A percentile compares a stretch with the other conserved stretches of the same genome.
phyloP scores from a whole-genome alignment of 92 coral and sea anemone genomes.

The Epizoanthus fatuus region DNA sequence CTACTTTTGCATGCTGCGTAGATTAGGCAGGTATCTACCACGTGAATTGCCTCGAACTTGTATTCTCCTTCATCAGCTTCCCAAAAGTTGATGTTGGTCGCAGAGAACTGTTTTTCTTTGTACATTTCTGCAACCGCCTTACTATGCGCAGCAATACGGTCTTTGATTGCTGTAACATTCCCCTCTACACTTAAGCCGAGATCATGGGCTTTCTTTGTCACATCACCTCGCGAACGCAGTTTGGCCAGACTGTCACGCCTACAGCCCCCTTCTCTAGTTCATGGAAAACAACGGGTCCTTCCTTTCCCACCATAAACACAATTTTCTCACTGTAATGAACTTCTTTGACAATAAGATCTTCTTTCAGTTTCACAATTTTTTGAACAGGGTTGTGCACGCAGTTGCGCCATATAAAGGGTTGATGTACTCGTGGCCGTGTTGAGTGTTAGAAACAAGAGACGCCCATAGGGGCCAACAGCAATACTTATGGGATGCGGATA shows the following conservation, averaged over 20 bases:
- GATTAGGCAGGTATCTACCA: slow-evolving; percentile 17
- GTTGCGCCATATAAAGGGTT: no score
- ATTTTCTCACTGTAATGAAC: slow-evolving; percentile 23
- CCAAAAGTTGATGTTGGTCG: slow-evolving; percentile 49
- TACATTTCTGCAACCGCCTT: slow-evolving; percentile 47
- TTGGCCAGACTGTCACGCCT: slow-evolving; percentile 44
- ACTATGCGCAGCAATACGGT: slow-evolving; percentile 54
- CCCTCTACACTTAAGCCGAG: slow-evolving; percentile 36
- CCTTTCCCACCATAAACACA: slow-evolving; percentile 16
- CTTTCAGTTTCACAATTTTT: not conserved
- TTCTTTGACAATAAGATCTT: not conserved
- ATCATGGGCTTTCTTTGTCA: slow-evolving; percentile 22
- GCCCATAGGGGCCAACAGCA: no score
- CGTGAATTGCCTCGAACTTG: slow-evolving; percentile 59
- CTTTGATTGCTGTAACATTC: slow-evolving; percentile 15
- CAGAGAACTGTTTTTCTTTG: slow-evolving; percentile 44
- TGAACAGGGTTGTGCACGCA: no score
- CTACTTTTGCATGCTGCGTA: no score
- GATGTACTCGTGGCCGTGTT: no score
- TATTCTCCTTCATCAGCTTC: slow-evolving; percentile 33
- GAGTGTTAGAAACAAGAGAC: no score
- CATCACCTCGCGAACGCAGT: slow-evolving; percentile 46
- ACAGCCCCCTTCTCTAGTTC: slow-evolving; percentile 54
- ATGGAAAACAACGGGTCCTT: slow-evolving; percentile 43
- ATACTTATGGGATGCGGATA: no score